A percentile compares a stretch with the other conserved stretches of the same genome.
phyloP scores from a whole-genome alignment of 2,113 vertebrate species.

The Oncorhynchus mykiss region DNA sequence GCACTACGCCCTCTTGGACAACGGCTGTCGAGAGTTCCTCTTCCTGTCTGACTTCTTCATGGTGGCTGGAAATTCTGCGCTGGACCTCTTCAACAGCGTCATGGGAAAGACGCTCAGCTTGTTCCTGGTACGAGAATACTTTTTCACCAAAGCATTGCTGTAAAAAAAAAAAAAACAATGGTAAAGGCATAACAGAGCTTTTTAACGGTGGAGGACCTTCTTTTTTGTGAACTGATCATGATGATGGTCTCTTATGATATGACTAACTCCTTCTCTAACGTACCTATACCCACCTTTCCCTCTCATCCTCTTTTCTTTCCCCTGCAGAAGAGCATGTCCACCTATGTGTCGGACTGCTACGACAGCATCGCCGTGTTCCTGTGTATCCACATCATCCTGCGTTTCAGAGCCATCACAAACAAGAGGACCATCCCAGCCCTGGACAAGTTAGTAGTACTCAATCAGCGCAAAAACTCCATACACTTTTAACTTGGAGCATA shows the following conservation, averaged over 20 bases:
- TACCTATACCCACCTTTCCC: background rate
- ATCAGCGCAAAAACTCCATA: background rate
- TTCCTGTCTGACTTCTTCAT: constrained; percentile 93
- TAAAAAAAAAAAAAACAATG: too few relatives aligned
- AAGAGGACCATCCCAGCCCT: constrained; percentile 87
- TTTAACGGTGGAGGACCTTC: too few relatives aligned
- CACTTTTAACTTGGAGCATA: too few relatives aligned
- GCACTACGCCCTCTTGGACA: constrained; percentile 90
- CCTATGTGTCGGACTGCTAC: constrained; percentile 86
- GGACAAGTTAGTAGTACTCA: constrained; percentile 78
- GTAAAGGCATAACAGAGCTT: too few relatives aligned
- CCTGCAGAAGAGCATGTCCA: constrained; percentile 84
- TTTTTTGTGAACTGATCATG: background rate
- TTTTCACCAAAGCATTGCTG: too few relatives aligned
- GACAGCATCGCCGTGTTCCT: constrained; percentile 92
- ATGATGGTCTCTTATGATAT: background rate
- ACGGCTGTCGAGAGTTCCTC: constrained; percentile 87
- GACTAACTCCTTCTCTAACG: background rate
- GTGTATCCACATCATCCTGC: constrained; percentile 89
- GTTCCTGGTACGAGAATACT: constrained; percentile 75
- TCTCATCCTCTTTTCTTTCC: background rate
- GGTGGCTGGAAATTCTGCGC: constrained; percentile 78
- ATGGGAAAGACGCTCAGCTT: constrained; percentile 87
- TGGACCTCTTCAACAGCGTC: constrained; percentile 88
- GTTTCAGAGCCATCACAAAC: constrained; percentile 83